Conservation (phyloP, 2,797 vertebrate genomes). For the Choloepus didactylus region DNA sequence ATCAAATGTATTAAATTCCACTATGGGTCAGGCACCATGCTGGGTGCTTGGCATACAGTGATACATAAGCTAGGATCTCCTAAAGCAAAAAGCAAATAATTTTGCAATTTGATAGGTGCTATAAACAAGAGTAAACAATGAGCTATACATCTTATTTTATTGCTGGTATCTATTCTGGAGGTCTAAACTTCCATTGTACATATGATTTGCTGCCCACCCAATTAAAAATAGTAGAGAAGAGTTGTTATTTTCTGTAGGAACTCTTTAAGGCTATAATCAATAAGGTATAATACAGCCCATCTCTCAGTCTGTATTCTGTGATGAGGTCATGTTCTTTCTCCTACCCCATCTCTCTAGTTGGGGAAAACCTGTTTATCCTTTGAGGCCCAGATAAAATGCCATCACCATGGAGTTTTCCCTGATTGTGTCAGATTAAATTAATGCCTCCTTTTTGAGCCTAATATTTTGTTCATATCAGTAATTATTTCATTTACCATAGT, state of each 20-base stretch:
- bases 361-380: background rate
- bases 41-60: background rate
- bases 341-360: background rate
- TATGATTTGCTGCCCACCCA: background rate
- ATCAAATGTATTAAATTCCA: slow-evolving; percentile 29
- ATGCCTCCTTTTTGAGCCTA: background rate
- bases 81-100: background rate
- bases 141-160: background rate
- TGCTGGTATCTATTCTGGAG: background rate
- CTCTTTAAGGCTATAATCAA: background rate
- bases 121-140: background rate
- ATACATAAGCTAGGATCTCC: background rate
- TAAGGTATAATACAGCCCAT: background rate
- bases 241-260: background rate
- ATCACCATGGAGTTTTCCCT: background rate
- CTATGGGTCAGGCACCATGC: background rate
- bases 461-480: background rate
- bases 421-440: background rate
- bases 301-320: background rate
- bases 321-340: background rate
- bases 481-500: background rate
- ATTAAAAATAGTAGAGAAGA: background rate
- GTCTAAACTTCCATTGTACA: background rate
- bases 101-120: background rate
- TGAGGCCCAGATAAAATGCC: background rate